phyloP scores from a whole-genome alignment of 2,797 vertebrate genomes.

The Acanthurus tractus region DNA sequence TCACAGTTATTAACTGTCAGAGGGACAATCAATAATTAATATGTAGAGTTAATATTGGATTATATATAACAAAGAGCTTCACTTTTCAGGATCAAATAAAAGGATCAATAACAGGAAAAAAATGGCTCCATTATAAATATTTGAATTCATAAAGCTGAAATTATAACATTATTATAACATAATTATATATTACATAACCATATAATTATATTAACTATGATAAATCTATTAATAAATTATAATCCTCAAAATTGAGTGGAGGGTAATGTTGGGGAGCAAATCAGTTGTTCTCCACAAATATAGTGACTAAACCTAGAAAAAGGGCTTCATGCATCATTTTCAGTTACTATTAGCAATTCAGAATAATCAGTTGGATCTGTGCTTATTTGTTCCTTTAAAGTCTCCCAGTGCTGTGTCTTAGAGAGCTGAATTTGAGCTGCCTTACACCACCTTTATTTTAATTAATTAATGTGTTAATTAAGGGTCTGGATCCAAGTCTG shows the following conservation, averaged over 20 bases:
- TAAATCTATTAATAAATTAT: no score
- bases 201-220: no score
- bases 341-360: neutral
- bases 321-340: neutral
- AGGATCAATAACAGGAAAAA: no score
- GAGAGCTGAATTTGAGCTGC: neutral
- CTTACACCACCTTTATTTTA: neutral
- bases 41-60: no score
- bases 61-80: no score
- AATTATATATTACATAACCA: no score
- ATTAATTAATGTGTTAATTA: conserved; percentile 3
- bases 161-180: no score
- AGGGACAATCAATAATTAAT: no score
- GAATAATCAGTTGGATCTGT: neutral
- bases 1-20: no score
- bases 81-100: no score
- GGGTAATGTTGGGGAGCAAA: neutral
- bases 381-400: neutral
- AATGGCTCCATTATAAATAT: no score
- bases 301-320: neutral
- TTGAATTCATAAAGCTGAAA: no score
- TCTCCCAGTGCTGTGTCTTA: neutral
- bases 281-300: neutral
- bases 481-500: neutral
- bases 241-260: neutral